Evolutionary conservation across 2,888 invertebrate species (phyloP), one percentile per base, ranked within the genome.

Genomic region (Dynastes tityus): DNA sequence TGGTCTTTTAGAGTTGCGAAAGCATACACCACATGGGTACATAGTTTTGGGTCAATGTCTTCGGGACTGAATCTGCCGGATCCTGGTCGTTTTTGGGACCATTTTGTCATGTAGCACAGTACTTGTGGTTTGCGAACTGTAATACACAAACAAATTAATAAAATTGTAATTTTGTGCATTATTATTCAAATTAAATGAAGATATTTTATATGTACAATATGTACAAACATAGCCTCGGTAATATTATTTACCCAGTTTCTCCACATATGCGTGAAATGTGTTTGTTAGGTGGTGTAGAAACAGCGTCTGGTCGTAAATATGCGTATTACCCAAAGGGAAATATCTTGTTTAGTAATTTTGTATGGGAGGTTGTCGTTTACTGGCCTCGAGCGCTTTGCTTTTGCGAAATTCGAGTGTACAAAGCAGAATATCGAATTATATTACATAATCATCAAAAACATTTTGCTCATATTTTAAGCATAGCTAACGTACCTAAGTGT

Each of bases 91-190:
- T 98, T 98, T 80, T 96, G 94, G 0, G 98, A 97, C 98, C 98
- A 99, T 84, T 96, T 98, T 1, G 98, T 98, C 88, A 98, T 92
- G 89, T 98, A 98, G 89, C 99, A 99, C 85, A 98, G 94, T 2
- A 97, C 94, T 90, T 96, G 95, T 0, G 96, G 94, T 70, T 95
- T 94, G 61, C 96, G 94, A 82, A 92, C 97, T 97, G 89, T 1
- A 87, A 83, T 80, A 79, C 73, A 64, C 40, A 58, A 16, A 80
- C 40, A 70, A 51, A 77, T 49, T 22, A 4, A 37, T 5, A 5
- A 65, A 27, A 53, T 53, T 0, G 2, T 49, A 32, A 29, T 11
- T 64, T 55, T 55, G 8, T 1, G 11, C 45, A 45, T 45, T 8
- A 37, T 37, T 37, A 37, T 1, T 45, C 2, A 1, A 45, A 45